These are phyloP conservation scores for Corythaeola cristata DNA, from an alignment of 2,113 vertebrate species.

Conservation along the genomic window DNA sequence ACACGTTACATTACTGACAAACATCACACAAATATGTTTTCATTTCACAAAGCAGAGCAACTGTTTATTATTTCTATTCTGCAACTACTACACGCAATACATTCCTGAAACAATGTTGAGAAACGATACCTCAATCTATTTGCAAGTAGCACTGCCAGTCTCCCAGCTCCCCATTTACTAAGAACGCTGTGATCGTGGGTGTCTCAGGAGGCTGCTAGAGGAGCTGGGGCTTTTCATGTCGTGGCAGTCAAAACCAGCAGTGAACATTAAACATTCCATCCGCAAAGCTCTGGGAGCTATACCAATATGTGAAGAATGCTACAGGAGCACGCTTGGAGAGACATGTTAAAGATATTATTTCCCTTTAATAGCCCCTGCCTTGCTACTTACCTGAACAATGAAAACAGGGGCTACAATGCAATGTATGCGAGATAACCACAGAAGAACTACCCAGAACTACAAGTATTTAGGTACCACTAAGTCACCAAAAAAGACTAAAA, in stretches of 20 bases:
- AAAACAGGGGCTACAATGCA: neutral
- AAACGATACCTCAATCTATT: neutral
- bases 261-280: neutral
- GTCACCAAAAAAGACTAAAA: neutral
- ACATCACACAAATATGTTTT: neutral
- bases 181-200: neutral
- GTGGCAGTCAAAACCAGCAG: neutral
- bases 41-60: neutral
- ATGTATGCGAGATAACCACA: rapidly evolving
- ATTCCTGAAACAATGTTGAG: neutral
- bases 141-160: neutral
- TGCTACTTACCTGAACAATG: neutral
- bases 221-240: neutral
- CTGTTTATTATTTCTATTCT: neutral
- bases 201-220: neutral
- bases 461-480: neutral
- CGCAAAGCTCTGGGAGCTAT: neutral
- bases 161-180: neutral
- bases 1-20: neutral
- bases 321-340: neutral
- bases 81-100: neutral
- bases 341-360: neutral
- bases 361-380: neutral
- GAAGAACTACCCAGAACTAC: neutral
- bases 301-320: rapidly evolving